These are phyloP conservation scores for Pterocles burchelli DNA, from an alignment of 2,113 vertebrate genomes.

Conservation along the genomic window DNA sequence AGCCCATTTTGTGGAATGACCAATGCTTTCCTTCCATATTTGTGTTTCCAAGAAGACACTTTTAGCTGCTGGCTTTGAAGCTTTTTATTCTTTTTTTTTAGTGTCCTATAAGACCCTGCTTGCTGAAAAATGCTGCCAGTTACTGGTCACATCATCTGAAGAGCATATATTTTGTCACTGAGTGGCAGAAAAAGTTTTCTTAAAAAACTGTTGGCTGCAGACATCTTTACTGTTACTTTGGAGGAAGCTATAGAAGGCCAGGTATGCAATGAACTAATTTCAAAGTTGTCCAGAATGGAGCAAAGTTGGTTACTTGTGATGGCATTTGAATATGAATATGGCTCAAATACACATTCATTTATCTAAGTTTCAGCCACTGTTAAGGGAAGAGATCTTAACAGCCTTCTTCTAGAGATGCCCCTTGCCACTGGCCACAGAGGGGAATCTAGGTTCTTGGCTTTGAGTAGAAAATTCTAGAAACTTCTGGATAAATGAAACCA, in stretches of 20 bases:
- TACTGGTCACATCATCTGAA: background rate
- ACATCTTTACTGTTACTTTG: background rate
- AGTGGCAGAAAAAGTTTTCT: background rate
- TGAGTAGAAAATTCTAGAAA: background rate
- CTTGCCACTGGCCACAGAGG: background rate
- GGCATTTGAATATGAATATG: background rate
- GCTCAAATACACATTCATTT: background rate
- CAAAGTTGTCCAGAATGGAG: background rate
- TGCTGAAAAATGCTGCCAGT: background rate
- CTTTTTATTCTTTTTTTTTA: slow-evolving; percentile 31
- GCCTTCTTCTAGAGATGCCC: background rate
- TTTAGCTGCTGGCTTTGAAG: background rate
- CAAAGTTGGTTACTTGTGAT: background rate
- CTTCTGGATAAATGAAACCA: background rate
- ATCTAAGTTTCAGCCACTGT: background rate
- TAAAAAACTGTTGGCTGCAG: background rate
- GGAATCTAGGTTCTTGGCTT: background rate
- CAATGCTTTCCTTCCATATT: slow-evolving; percentile 1
- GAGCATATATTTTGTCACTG: background rate
- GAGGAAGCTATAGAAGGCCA: background rate
- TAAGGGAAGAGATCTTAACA: background rate
- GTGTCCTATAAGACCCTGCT: background rate
- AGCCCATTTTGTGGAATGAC: background rate
- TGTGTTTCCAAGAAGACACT: background rate
- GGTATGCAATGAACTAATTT: background rate